Evolutionary conservation across 1,140 invertebrate genomes (phyloP), one percentile per base, ranked within the genome.

Genomic region (Sitodiplosis mosellana): DNA sequence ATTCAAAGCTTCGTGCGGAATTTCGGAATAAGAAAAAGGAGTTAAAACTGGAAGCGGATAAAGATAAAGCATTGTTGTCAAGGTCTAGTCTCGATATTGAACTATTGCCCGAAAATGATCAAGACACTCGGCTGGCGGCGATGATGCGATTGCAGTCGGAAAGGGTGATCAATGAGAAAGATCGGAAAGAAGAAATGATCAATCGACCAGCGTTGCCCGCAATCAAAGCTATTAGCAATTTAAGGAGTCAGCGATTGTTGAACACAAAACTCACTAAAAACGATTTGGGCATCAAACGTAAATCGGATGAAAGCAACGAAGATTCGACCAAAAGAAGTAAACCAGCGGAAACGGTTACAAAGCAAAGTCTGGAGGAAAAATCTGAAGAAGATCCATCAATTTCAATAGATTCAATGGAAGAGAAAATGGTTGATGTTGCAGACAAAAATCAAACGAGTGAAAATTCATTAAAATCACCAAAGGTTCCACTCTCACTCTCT

Each of bases 21-120:
- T 93, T 96, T 69, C 78, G 92, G 69, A 63, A 40, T 49, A 55
- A 74, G 50, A 81, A 85, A 66, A 83, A 83, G 58, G 78, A 86
- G 59, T 55, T 86, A 1, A 78, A 85, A 60, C 71, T 70, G 20
- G 69, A 74, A 51, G 70, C 78, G 56, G 69, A 72, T 12, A 68
- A 73, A 49, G 84, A 93, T 60, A 73, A 77, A 47, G 64, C 71
- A 21, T 65, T 93, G n/a, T 63, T 89, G 46, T 74, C 76, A 45
- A 91, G 81, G 60, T 78, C 75, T 38, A 84, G 83, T 21, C 64
- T 94, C 2, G 74, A 83, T 56, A 85, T 94, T 47, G 63, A 72
- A 37, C 67, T 93, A 15, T 63, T 92, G 2, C 76, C 80, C 4
- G 88, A 93, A 67, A 69, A 71, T 33, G 75, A 80, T 51, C 81